Evolutionary conservation across 2,888 invertebrate genomes (phyloP).

Genomic region (Parnassius orleans): DNA sequence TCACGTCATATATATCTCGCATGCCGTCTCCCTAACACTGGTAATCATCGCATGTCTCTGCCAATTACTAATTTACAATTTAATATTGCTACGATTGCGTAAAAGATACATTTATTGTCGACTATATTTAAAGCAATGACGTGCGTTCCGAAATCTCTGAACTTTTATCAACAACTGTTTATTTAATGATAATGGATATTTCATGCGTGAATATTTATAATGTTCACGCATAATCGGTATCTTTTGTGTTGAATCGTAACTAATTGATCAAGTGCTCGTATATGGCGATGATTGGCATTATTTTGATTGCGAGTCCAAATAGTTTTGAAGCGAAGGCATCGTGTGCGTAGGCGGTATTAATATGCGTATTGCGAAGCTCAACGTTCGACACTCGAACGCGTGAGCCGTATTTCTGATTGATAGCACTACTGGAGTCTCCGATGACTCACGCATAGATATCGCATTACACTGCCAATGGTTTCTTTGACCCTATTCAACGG

Average conservation of each 20-base stretch:
- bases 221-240: slow-evolving; percentile 10
- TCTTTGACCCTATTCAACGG: slow-evolving; percentile 71
- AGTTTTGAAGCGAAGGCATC: slow-evolving; percentile 45
- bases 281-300: slow-evolving; percentile 37
- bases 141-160: slow-evolving; percentile 13
- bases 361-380: slow-evolving; percentile 55
- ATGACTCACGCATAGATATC: slow-evolving; percentile 68
- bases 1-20: slow-evolving; percentile 63
- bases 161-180: slow-evolving; percentile 11
- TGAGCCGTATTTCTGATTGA: slow-evolving; percentile 63
- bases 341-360: slow-evolving; percentile 64
- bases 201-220: slow-evolving; percentile 11
- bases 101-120: slow-evolving; percentile 7
- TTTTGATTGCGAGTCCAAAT: slow-evolving; percentile 50
- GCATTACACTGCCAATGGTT: slow-evolving; percentile 62
- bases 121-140: slow-evolving; percentile 19
- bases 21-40: slow-evolving; percentile 49
- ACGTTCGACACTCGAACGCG: slow-evolving; percentile 58
- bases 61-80: slow-evolving; percentile 48
- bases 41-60: slow-evolving; percentile 60
- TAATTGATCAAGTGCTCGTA: slow-evolving; percentile 38
- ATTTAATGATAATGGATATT: slow-evolving; percentile 8
- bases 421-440: slow-evolving; percentile 63
- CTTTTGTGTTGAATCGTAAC: slow-evolving; percentile 26
- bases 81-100: slow-evolving; percentile 13